phyloP scores from a whole-genome alignment of 1,140 invertebrate genomes.

The Apis mellifera region Amel_HAv3.1 CM009931.2:27244501-27245000 shows the following conservation, averaged over 20 bases:
- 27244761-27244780: neutral
- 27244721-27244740: neutral
- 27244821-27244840: too few relatives aligned
- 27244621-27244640: conserved; percentile 4
- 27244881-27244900: too few relatives aligned
- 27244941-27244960: too few relatives aligned
- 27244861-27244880: too few relatives aligned
- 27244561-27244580: conserved; percentile 32
- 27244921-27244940: too few relatives aligned
- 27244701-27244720: neutral
- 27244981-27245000: too few relatives aligned
- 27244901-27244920: too few relatives aligned
- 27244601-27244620: conserved; percentile 46
- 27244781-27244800: neutral
- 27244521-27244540: conserved; percentile 32
- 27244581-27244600: conserved; percentile 26
- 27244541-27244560: conserved; percentile 36
- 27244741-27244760: neutral
- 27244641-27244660: conserved; percentile 17
- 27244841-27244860: too few relatives aligned
- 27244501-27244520: conserved; percentile 49
- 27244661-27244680: conserved; percentile 10
- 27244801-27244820: too few relatives aligned
- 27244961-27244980: too few relatives aligned
- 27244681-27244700: too few relatives aligned